phyloP scores from a whole-genome alignment of 1,140 invertebrate genomes.

The Lerema accius region DNA sequence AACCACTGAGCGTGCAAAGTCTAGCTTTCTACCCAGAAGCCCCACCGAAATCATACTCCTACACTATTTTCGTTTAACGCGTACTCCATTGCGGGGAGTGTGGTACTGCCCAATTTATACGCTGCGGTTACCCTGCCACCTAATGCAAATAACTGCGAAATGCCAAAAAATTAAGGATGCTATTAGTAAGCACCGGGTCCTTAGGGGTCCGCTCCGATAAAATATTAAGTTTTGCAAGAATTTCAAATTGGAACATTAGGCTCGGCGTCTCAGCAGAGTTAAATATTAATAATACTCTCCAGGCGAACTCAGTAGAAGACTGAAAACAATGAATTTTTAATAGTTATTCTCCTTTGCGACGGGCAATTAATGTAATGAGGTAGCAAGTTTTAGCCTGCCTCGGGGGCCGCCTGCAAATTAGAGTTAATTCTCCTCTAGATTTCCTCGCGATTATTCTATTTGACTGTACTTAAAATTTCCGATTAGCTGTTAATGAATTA shows the following conservation, averaged over 20 bases:
- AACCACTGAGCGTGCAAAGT: conserved; percentile 69
- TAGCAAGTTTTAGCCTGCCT: conserved; percentile 55
- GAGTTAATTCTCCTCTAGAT: conserved; percentile 52
- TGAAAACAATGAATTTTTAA: conserved; percentile 74
- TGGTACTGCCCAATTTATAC: not conserved
- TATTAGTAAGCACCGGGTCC: conserved; percentile 55
- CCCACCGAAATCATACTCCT: conserved; percentile 47
- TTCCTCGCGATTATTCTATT: conserved; percentile 46
- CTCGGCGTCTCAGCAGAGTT: conserved; percentile 64
- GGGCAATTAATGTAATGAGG: conserved; percentile 48
- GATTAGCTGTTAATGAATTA: conserved; percentile 28
- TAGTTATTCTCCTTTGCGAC: conserved; percentile 67
- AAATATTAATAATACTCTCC: conserved; percentile 78
- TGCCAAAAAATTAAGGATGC: conserved; percentile 47
- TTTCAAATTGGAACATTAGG: conserved; percentile 77
- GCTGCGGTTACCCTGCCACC: conserved; percentile 45
- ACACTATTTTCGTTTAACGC: conserved; percentile 46
- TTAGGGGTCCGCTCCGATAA: conserved; percentile 59
- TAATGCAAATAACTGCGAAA: conserved; percentile 62
- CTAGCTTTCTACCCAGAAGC: conserved; percentile 53
- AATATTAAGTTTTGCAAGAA: conserved; percentile 80
- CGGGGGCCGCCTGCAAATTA: conserved; percentile 43
- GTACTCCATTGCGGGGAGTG: conserved; percentile 53
- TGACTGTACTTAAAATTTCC: conserved; percentile 27
- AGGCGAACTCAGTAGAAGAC: conserved; percentile 54